Conservation (phyloP, 2,888 invertebrate species). For the Hofmannophila pseudospretella region DNA sequence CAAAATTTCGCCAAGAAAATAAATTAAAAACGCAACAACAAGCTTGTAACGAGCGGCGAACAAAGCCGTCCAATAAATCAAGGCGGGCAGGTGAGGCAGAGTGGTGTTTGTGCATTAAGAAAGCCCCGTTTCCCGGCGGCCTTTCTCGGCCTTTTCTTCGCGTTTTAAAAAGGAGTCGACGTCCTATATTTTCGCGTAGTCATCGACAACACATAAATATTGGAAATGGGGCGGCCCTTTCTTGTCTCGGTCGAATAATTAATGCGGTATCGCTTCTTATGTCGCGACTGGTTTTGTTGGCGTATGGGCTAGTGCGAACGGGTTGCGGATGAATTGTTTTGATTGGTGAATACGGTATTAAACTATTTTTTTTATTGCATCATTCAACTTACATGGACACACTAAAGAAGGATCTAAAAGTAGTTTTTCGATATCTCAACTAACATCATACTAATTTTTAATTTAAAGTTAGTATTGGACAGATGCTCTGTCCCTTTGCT, state of each 20-base stretch:
- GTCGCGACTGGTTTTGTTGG: conserved; percentile 66
- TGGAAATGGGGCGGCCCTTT: conserved; percentile 75
- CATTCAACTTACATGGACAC: too few species aligned
- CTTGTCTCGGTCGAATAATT: conserved; percentile 75
- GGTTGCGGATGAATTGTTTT: conserved; percentile 16
- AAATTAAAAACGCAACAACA: conserved; percentile 78
- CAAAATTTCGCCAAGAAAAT: conserved; percentile 67
- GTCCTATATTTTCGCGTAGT: conserved; percentile 74
- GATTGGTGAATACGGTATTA: too few species aligned
- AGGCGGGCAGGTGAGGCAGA: conserved; percentile 67
- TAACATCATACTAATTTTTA: too few species aligned
- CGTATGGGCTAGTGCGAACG: conserved; percentile 41
- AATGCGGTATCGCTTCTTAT: conserved; percentile 68
- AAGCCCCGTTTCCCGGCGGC: conserved; percentile 68
- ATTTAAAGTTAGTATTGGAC: too few species aligned
- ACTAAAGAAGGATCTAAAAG: too few species aligned
- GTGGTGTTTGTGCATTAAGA: conserved; percentile 77
- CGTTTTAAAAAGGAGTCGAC: conserved; percentile 77
- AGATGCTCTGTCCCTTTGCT: too few species aligned
- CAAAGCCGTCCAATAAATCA: conserved; percentile 75
- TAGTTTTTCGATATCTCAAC: too few species aligned
- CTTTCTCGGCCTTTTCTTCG: conserved; percentile 74
- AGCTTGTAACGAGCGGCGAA: conserved; percentile 73
- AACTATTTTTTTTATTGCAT: too few species aligned
- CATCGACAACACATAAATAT: conserved; percentile 79